Evolutionary conservation across 2,113 vertebrate species (phyloP).

Genomic region (Vulpes vulpes): DNA sequence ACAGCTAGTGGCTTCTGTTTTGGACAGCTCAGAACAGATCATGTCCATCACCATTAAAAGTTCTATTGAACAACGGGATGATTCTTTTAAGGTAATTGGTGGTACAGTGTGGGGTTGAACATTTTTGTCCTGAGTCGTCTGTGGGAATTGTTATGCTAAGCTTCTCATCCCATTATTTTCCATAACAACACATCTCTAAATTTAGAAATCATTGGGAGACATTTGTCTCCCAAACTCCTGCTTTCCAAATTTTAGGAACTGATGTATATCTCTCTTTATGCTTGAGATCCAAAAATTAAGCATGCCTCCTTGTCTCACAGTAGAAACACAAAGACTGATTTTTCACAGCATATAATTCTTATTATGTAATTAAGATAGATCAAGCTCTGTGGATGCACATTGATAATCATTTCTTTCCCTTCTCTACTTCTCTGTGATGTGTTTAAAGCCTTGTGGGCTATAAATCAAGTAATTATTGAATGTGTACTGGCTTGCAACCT

Average conservation of each 20-base stretch:
- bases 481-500: background rate
- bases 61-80: background rate
- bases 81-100: background rate
- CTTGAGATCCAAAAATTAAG: conserved; percentile 35
- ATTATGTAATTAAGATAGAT: background rate
- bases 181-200: conserved; percentile 14
- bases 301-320: background rate
- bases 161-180: background rate
- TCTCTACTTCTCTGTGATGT: conserved; percentile 20
- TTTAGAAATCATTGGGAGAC: background rate
- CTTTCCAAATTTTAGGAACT: conserved; percentile 37
- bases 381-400: background rate
- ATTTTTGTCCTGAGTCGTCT: conserved; percentile 8
- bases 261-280: background rate
- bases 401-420: conserved; percentile 5
- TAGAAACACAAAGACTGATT: background rate
- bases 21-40: background rate
- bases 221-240: background rate
- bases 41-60: background rate
- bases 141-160: background rate
- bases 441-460: conserved; percentile 45
- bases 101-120: background rate
- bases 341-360: background rate
- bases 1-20: background rate
- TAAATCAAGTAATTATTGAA: conserved; percentile 54